These are phyloP conservation scores for Papilio polyxenes DNA, from an alignment of 1,140 invertebrate genomes.

Conservation along the genomic window DNA sequence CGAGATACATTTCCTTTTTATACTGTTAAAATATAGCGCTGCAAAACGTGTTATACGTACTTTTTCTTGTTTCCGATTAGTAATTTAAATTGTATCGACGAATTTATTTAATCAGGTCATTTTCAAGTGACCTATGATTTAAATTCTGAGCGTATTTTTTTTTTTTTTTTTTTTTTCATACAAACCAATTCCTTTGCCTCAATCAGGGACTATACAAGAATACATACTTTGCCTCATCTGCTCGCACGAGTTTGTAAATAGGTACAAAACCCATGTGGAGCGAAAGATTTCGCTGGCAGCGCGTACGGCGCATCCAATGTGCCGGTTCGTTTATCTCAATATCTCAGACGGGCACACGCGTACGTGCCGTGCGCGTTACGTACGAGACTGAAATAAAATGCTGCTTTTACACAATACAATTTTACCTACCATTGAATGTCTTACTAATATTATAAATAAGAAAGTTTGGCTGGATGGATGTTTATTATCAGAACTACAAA, in stretches of 20 bases:
- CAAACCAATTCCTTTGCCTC: neutral
- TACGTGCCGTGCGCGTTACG: constrained; percentile 45
- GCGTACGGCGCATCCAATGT: constrained; percentile 43
- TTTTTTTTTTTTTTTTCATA: no score
- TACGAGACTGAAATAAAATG: constrained; percentile 59
- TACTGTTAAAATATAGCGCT: neutral
- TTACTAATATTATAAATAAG: neutral
- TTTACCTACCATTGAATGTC: constrained; percentile 11
- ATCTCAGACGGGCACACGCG: constrained; percentile 55
- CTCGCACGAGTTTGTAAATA: constrained; percentile 36
- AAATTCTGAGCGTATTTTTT: no score
- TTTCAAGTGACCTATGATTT: no score
- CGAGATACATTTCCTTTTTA: neutral
- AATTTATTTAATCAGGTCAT: neutral
- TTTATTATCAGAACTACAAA: neutral
- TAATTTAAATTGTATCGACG: neutral
- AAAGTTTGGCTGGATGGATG: neutral
- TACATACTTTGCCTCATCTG: constrained; percentile 11
- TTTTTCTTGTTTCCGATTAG: neutral
- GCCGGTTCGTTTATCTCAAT: constrained; percentile 71
- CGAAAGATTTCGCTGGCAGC: constrained; percentile 33
- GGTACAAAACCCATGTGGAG: constrained; percentile 30
- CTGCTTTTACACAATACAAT: constrained; percentile 23
- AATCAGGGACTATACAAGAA: constrained; percentile 8
- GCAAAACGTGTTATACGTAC: neutral